Conservation (phyloP, 2,113 vertebrate genomes). For the Nothocercus nigrocapillus region DNA sequence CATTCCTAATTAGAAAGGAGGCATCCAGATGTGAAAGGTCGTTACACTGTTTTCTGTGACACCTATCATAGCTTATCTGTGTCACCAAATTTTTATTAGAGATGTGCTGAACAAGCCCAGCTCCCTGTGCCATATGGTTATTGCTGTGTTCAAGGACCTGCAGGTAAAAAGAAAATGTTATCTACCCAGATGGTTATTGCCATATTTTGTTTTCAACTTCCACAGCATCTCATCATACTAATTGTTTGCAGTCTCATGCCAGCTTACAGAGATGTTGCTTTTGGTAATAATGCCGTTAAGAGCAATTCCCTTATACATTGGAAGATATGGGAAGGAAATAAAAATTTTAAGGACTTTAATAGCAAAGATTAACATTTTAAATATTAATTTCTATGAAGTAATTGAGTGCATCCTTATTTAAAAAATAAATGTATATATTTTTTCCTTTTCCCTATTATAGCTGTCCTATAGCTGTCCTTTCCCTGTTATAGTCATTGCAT, state of each 20-base stretch:
- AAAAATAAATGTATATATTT: not conserved
- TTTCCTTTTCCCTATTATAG: not conserved
- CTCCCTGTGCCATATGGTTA: slow-evolving; percentile 60
- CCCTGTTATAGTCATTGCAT: not conserved
- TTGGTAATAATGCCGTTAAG: not conserved
- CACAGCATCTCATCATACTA: slow-evolving; percentile 42
- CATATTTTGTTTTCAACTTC: slow-evolving; percentile 46
- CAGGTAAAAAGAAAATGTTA: slow-evolving; percentile 62
- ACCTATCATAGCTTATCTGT: slow-evolving; percentile 51
- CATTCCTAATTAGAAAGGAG: slow-evolving; percentile 58
- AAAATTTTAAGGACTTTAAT: not conserved
- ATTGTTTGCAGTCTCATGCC: slow-evolving; percentile 50
- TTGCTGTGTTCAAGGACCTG: slow-evolving; percentile 40
- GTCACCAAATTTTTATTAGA: slow-evolving; percentile 65
- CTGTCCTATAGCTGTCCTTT: not conserved
- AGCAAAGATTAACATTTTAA: not conserved
- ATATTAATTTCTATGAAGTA: not conserved
- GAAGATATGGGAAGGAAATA: not conserved
- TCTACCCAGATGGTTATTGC: slow-evolving; percentile 60
- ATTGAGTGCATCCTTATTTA: not conserved
- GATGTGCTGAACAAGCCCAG: slow-evolving; percentile 40
- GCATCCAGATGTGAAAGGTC: slow-evolving; percentile 63
- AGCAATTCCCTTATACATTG: not conserved
- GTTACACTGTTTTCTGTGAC: slow-evolving; percentile 38
- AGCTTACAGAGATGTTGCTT: slow-evolving; percentile 33